Evolutionary conservation across 2,113 vertebrate genomes (phyloP), one percentile per base, ranked within the genome.

Genomic region (Perognathus longimembris): DNA sequence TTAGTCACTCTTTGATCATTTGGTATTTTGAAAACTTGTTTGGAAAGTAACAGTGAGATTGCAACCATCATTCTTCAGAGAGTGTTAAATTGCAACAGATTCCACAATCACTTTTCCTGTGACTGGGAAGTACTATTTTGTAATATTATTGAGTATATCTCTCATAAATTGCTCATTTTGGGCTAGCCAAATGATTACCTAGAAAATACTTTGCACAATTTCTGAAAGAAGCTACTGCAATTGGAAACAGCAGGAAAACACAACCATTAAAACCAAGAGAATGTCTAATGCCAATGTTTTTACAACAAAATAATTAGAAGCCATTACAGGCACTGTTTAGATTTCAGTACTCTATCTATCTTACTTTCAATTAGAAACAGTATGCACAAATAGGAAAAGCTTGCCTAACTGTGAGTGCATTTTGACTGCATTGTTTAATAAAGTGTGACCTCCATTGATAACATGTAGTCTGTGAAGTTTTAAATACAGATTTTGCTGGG

Each of bases 301-400:
- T 96, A 96, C 97, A 96, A 95, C 96, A 96, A 96, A 97, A 96
- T 96, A 96, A 97, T 97, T 97, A 96, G 97, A 95, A 95, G 76
- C 79, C 82, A 96, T 97, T 97, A 96, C 93, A 78, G 88, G 88
- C 3, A 1, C 96, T 96, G 57, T 93, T 96, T 95, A 92, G 79
- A 94, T 89, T 97, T 92, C 94, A 95, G 83, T 89, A 66, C 30
- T 63, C 92, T 93, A 96, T 96, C 92, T 95, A 95, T 97, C 95
- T 97, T 95, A 59, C 92, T 96, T 96, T 96, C 97, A 96, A 94
- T 95, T 96, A 96, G 94, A 95, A 95, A 89, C 75, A 59, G 3
- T 74, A 71, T 92, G 40, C 71, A 67, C 66, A 86, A 90, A 88
- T 86, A 93, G 54, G 28, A 95, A 89, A 76, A 95, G 64, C 83